These are phyloP conservation scores for Odontamblyopus rebecca DNA, from an alignment of 2,797 vertebrate genomes.

Conservation along the genomic window DNA sequence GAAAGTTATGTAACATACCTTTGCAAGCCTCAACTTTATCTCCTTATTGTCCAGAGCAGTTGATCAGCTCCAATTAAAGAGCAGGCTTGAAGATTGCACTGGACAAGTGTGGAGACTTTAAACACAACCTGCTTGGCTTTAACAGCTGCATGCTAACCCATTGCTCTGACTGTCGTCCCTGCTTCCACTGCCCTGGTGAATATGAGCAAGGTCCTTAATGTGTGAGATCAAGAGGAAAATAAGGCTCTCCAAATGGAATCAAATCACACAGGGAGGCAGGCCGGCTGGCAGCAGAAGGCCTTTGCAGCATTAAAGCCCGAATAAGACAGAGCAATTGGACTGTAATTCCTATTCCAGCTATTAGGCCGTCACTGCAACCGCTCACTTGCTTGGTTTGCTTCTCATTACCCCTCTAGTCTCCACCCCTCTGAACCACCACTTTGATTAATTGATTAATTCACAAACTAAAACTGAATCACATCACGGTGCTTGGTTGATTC, in stretches of 20 bases:
- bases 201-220: conserved; percentile 70
- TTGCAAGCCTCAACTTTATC: conserved; percentile 13
- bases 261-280: conserved; percentile 70
- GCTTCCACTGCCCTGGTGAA: conserved; percentile 64
- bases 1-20: neutral
- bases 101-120: conserved; percentile 67
- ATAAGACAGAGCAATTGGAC: conserved; percentile 75
- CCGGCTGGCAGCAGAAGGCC: conserved; percentile 61
- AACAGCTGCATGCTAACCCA: conserved; percentile 70
- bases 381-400: conserved; percentile 60
- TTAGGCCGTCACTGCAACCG: conserved; percentile 69
- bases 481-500: conserved; percentile 55
- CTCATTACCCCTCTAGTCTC: conserved; percentile 33
- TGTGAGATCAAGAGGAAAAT: conserved; percentile 79
- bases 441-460: conserved; percentile 80
- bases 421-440: conserved; percentile 41
- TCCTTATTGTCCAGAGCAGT: conserved; percentile 40
- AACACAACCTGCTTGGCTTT: conserved; percentile 63
- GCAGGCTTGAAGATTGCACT: conserved; percentile 54
- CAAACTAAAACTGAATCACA: conserved; percentile 73
- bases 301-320: conserved; percentile 64
- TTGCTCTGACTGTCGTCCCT: conserved; percentile 58
- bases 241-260: conserved; percentile 78
- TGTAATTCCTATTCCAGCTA: conserved; percentile 79
- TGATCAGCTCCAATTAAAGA: conserved; percentile 55